Evolutionary conservation across 2,888 invertebrate species (phyloP).

Genomic region (Noctua pronuba): DNA sequence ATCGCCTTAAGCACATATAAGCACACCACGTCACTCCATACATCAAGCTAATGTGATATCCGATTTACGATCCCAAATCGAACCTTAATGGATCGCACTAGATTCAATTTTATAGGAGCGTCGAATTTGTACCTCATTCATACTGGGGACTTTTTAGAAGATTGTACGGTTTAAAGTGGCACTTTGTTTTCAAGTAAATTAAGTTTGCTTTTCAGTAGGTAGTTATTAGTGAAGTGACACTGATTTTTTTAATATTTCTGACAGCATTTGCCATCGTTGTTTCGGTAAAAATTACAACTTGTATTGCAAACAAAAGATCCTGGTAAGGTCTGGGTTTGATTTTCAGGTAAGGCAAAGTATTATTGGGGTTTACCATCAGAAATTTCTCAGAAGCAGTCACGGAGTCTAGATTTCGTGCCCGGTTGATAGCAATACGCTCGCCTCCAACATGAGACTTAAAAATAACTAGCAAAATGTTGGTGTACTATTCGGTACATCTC

Average conservation of each 20-base stretch:
- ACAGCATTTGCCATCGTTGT: background rate
- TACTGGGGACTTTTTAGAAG: slow-evolving; percentile 50
- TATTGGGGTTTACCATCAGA: background rate
- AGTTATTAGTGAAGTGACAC: background rate
- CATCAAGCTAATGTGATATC: slow-evolving; percentile 85
- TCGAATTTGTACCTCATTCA: slow-evolving; percentile 61
- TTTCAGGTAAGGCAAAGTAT: too few species aligned
- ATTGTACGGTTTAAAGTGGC: slow-evolving; percentile 55
- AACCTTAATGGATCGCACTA: slow-evolving; percentile 78
- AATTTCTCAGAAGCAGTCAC: background rate
- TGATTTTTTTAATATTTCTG: background rate
- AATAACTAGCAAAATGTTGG: too few species aligned
- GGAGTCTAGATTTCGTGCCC: background rate
- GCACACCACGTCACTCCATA: slow-evolving; percentile 79
- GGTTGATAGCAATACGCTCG: background rate
- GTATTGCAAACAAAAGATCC: too few species aligned
- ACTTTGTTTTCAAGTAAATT: slow-evolving; percentile 44
- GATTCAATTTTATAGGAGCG: slow-evolving; percentile 75
- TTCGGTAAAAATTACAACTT: background rate
- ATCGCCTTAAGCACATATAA: slow-evolving; percentile 78
- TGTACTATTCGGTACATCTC: too few species aligned
- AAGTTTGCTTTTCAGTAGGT: slow-evolving; percentile 15
- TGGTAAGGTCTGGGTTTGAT: too few species aligned
- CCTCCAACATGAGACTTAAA: too few species aligned
- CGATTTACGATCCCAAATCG: slow-evolving; percentile 82